Conservation (phyloP, 1,140 invertebrate genomes). For the Caerostris extrusa region DNA sequence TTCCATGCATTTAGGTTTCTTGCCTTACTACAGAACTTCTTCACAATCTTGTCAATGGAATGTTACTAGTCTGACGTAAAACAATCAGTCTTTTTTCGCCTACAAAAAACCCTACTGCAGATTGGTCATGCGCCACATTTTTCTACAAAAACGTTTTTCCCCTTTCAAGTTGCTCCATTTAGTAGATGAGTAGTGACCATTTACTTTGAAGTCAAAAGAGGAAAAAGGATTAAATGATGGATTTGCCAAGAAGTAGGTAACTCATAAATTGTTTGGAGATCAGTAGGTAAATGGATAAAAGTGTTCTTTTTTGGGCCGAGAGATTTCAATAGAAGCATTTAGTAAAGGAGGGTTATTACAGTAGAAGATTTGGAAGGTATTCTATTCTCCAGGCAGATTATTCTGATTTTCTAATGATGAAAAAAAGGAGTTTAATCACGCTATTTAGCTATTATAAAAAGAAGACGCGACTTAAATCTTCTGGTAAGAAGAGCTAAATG, state of each 20-base stretch:
- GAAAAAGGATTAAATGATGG: slow-evolving; percentile 29
- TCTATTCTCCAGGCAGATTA: background rate
- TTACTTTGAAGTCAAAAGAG: background rate
- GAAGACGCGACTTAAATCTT: no score
- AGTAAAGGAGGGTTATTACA: background rate
- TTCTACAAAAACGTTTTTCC: background rate
- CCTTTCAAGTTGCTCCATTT: background rate
- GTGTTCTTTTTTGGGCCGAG: no score
- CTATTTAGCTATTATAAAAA: background rate
- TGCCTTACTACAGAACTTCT: background rate
- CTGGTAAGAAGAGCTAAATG: no score
- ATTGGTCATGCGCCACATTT: background rate
- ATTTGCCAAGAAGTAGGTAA: slow-evolving; percentile 17
- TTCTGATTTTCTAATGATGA: background rate
- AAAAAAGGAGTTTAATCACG: background rate
- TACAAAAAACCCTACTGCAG: background rate
- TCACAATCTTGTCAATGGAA: background rate
- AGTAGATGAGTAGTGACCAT: background rate
- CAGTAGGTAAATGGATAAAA: background rate
- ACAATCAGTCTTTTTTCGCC: slow-evolving; percentile 30
- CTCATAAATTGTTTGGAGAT: background rate
- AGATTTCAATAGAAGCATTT: background rate
- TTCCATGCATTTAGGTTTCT: background rate
- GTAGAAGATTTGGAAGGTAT: background rate
- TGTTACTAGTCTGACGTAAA: background rate